phyloP scores from a whole-genome alignment of 2,797 vertebrate species.

The Peromyscus attwateri region DNA sequence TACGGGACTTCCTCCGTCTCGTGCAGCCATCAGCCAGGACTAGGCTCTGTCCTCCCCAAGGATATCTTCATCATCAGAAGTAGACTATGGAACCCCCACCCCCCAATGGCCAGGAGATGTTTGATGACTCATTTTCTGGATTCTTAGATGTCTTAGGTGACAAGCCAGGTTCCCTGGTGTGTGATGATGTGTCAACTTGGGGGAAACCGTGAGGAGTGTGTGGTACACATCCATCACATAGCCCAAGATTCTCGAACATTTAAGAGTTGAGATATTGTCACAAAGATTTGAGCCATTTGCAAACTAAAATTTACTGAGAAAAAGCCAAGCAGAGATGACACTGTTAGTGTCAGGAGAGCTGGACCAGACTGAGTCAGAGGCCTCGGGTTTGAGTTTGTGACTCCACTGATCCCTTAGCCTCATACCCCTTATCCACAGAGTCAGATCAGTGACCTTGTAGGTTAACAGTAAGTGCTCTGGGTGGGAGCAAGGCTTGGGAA shows the following conservation, averaged over 20 bases:
- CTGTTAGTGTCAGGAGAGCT: neutral
- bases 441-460: neutral
- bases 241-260: accelerated
- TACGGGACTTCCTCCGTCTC: neutral
- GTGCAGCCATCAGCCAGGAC: neutral
- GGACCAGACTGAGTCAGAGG: neutral
- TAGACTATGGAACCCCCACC: neutral
- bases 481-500: too few relatives aligned
- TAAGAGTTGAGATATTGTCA: neutral
- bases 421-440: neutral
- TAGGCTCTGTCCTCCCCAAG: neutral
- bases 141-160: neutral
- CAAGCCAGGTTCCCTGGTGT: neutral
- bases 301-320: neutral
- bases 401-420: neutral
- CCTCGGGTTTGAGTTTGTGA: neutral
- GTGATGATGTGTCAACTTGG: neutral
- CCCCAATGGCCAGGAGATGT: accelerated
- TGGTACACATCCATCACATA: accelerated
- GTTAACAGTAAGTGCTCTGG: neutral
- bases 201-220: neutral
- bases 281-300: neutral
- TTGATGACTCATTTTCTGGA: neutral
- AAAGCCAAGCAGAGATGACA: neutral
- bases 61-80: neutral